Percentiles rank a stretch among this genome's conserved stretches.
phyloP scores from a whole-genome alignment of 2,888 invertebrate genomes.

The Hyppa rectilinea region DNA sequence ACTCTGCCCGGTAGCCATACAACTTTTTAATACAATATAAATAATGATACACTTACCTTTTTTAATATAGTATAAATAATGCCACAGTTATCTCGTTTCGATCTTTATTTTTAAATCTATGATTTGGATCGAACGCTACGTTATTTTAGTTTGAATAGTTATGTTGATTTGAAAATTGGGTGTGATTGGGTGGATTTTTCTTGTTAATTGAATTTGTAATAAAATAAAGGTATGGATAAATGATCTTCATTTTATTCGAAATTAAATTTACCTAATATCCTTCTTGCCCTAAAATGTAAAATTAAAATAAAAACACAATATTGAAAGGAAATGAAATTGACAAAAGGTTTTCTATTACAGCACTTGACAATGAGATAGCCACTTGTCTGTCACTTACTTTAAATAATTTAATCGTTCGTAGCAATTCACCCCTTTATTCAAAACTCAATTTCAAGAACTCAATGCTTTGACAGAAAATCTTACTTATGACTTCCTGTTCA shows the following conservation, averaged over 20 bases:
- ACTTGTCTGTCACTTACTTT: not conserved
- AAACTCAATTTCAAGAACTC: not conserved
- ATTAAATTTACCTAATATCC: too few relatives aligned
- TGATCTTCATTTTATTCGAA: not conserved
- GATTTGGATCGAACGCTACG: conserved; percentile 44
- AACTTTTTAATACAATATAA: conserved; percentile 80
- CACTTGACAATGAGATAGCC: not conserved
- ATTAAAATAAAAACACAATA: too few relatives aligned
- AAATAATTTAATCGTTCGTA: not conserved
- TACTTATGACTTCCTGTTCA: conserved; percentile 22
- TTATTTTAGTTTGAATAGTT: conserved; percentile 39
- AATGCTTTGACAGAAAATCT: conserved; percentile 25
- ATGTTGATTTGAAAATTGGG: conserved; percentile 42
- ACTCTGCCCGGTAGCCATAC: conserved; percentile 81
- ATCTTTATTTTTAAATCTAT: conserved; percentile 59
- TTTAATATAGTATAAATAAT: conserved; percentile 62
- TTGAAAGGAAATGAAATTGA: too few relatives aligned
- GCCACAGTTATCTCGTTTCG: conserved; percentile 47
- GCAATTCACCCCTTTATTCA: not conserved
- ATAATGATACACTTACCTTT: conserved; percentile 75
- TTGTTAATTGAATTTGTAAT: conserved; percentile 46
- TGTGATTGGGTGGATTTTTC: conserved; percentile 19
- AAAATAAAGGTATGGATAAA: not conserved
- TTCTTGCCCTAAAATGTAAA: too few relatives aligned
- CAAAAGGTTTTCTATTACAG: conserved; percentile 1